phyloP scores from a whole-genome alignment of 2,888 invertebrate species.

The Scaptomyza caliginosa region DNA sequence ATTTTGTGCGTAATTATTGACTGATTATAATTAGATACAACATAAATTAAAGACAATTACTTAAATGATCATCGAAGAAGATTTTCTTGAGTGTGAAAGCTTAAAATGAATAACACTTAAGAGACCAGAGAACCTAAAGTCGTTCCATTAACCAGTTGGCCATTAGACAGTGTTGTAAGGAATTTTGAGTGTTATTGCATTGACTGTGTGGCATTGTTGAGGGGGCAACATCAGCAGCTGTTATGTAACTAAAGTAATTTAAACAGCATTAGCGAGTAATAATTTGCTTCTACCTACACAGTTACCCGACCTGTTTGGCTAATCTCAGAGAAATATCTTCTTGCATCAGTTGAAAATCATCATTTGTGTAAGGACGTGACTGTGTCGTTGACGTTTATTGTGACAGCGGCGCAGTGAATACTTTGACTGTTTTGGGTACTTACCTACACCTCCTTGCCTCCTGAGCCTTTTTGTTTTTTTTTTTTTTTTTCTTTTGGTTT shows the following conservation, averaged over 20 bases:
- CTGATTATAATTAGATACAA: not conserved
- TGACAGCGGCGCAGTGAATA: constrained; percentile 51
- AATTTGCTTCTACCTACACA: constrained; percentile 54
- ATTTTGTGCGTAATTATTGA: not conserved
- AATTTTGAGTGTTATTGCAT: constrained; percentile 42
- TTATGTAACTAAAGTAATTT: constrained; percentile 54
- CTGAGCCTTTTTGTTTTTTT: not conserved
- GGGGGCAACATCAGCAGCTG: constrained; percentile 46
- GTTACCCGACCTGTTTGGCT: constrained; percentile 6
- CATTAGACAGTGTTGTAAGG: constrained; percentile 43
- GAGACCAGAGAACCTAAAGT: constrained; percentile 14
- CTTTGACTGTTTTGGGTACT: constrained; percentile 12
- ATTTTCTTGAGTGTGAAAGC: not conserved
- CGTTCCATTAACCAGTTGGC: constrained; percentile 2
- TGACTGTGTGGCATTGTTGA: not conserved
- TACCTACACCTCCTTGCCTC: constrained; percentile 5
- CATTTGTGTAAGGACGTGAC: constrained; percentile 72
- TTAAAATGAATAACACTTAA: not conserved
- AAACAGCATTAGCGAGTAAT: constrained; percentile 63
- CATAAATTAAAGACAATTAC: not conserved
- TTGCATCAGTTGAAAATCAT: constrained; percentile 55
- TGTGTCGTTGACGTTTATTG: constrained; percentile 64
- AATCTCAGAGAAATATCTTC: constrained; percentile 53
- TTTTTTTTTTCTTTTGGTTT: not conserved
- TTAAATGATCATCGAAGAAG: not conserved